These are phyloP conservation scores for Stenurella melanura DNA, from an alignment of 2,888 invertebrate genomes.

Conservation along the genomic window DNA sequence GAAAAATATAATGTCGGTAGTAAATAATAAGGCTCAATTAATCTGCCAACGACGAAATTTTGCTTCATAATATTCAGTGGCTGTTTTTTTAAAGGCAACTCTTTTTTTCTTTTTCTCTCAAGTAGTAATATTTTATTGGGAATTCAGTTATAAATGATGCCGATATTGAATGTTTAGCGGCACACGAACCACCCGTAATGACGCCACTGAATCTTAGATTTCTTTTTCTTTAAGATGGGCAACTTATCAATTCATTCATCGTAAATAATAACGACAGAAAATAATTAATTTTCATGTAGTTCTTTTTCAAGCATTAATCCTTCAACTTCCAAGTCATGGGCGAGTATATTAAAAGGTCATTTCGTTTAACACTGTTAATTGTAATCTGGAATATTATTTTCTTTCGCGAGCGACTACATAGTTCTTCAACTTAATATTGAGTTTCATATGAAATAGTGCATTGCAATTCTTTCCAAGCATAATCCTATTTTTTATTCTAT, in stretches of 20 bases:
- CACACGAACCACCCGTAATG: background rate
- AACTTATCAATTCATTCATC: background rate
- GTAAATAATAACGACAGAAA: slow-evolving; percentile 1
- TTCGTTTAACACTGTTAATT: slow-evolving; percentile 31
- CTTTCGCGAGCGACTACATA: background rate
- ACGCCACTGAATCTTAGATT: background rate
- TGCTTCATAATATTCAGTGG: too few species aligned
- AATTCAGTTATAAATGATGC: too few species aligned
- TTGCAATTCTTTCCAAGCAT: too few species aligned
- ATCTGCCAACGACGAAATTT: too few species aligned
- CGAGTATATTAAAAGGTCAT: slow-evolving; percentile 31
- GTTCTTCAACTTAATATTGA: slow-evolving; percentile 3
- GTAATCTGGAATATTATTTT: slow-evolving; percentile 1
- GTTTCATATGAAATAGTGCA: too few species aligned
- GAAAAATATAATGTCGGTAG: too few species aligned
- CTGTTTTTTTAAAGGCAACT: too few species aligned
- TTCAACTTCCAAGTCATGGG: background rate
- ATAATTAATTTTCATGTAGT: slow-evolving; percentile 7
- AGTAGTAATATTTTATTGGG: too few species aligned
- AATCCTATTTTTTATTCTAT: too few species aligned
- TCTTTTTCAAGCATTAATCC: background rate
- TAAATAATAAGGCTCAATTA: too few species aligned
- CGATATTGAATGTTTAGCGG: background rate
- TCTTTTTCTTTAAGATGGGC: background rate
- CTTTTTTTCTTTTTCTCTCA: too few species aligned